Evolutionary conservation across 2,113 vertebrate species (phyloP), one percentile per base, ranked within the genome.

Genomic region (Ardeotis arabs): DNA sequence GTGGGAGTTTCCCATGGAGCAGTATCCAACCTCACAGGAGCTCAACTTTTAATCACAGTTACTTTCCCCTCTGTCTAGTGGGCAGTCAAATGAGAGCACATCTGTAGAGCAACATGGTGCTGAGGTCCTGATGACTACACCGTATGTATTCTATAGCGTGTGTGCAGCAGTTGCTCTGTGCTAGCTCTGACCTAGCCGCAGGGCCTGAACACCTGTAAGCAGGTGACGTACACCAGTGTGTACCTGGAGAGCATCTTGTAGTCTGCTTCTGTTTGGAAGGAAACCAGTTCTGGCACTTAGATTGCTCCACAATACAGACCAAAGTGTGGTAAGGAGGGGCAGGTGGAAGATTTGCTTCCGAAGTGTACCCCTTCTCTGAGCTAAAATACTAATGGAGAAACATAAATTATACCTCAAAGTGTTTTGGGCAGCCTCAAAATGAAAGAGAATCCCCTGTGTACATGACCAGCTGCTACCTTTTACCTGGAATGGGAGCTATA

Each of bases 101-200:
- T 67, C 28, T 80, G 18, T 28, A 39, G 17, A 87, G 39, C 45
- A 33, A 10, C 3, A 4, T 4, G 25, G 25, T 47, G 18, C 37
- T 20, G 41, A 68, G 28, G 22, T 69, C 23, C 28, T 49, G 41
- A 21, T 59, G 21, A 16, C 25, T 37, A 22, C 19, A 41, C 10
- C 2, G 4, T 1, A 0, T 6, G 10, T 3, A 1, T 62, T 89
- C 56, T 19, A 10, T 14, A 13, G 16, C 0, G 1, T 6, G 6
- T 0, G 2, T 69, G 21, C 41, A 67, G 76, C 50, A 35, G 89
- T 22, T 35, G 29, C 47, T 64, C 3, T 73, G 28, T 64, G 39
- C 33, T 5, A 22, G 47, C 52, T 55, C 69, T 84, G 60, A 31
- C 17, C 80, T 53, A 24, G 17, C 50, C 47, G 28, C 8, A 23